These are phyloP conservation scores for Herminia tarsipennalis DNA, from an alignment of 2,888 invertebrate species.

Conservation along the genomic window DNA sequence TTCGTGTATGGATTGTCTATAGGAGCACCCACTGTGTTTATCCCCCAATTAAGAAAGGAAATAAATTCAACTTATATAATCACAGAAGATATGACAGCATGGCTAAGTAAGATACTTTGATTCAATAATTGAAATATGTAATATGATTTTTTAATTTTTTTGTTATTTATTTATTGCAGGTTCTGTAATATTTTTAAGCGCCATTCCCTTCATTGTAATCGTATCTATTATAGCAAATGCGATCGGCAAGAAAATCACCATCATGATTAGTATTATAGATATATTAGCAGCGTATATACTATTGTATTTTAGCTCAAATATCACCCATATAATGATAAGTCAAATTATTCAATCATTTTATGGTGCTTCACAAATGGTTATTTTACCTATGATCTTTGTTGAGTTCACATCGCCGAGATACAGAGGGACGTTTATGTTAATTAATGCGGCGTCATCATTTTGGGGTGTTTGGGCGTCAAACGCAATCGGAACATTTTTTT, in stretches of 20 bases:
- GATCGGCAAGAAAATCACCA: conserved; percentile 41
- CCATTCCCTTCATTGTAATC: conserved; percentile 43
- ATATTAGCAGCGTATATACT: conserved; percentile 32
- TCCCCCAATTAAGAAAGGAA: conserved; percentile 48
- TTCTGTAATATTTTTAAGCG: conserved; percentile 29
- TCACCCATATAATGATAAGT: conserved; percentile 41
- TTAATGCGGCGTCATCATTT: conserved; percentile 45
- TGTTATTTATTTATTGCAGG: conserved; percentile 25
- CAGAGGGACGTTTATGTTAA: conserved; percentile 47
- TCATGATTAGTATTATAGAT: conserved; percentile 25
- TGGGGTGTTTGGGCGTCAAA: no score
- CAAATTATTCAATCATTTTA: conserved; percentile 33
- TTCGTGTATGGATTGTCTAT: conserved; percentile 39
- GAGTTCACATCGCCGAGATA: conserved; percentile 51
- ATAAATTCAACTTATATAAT: conserved; percentile 42
- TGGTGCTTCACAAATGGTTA: conserved; percentile 17
- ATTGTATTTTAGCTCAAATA: conserved; percentile 37
- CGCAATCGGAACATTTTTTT: conserved; percentile 51
- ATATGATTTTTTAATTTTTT: no score
- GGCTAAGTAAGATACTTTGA: conserved; percentile 38
- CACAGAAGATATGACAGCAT: conserved; percentile 44
- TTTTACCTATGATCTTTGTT: conserved; percentile 39
- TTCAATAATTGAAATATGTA: no score
- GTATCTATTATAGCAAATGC: conserved; percentile 28
- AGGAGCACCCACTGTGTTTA: conserved; percentile 49